Base-by-base conservation (phyloP, 2,888 invertebrate genomes). In the Drosophila falleni region DNA sequence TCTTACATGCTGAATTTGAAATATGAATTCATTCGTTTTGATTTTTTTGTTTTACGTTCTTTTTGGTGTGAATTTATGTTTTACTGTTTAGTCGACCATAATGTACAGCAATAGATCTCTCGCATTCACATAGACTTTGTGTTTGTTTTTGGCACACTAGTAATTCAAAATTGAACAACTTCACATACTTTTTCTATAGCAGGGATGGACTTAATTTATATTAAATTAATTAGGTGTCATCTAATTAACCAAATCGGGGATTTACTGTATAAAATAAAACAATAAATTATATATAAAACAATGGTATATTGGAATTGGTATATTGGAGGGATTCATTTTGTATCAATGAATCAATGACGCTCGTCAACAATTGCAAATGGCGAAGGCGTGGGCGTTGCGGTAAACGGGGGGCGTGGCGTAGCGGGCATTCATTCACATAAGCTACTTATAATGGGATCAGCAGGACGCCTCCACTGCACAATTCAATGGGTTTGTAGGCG, bases 1-100 rank as follows among this genome's bases (percentile, higher is more conserved):
- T 82, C 75, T 89, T 87, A 89, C 89, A 89, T 89, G 87, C 83
- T 88, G 83, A 82, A 89, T 86, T 89, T 82, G 72, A 82, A 88
- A 70, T 66, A 74, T 80, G 77, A 74, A 77, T 81, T 75, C 67
- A 65, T 73, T 77, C 56, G 51, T 47, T 63, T 71, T 55, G 29
- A 29, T 29, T 19, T 16, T 56, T 49, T 47, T 47, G n/a, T 31
- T 47, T 29, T 49, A 31, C 31, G 31, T 49, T 31, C 15, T 53
- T 49, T 50, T 33, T 37, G n/a, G 68, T 84, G 74, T 75, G 69
- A 69, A 71, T 61, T 69, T 75, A 71, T 77, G 69, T 75, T 55
- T 42, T n/a, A 55, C 42, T 41, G 15, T 41, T 41, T 55, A 61
- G 74, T 86, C 80, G 83, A 89, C 88, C 89, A 86, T 78, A 88